Conservation (phyloP, 2,888 invertebrate species). For the Eremobia ochroleuca region DNA sequence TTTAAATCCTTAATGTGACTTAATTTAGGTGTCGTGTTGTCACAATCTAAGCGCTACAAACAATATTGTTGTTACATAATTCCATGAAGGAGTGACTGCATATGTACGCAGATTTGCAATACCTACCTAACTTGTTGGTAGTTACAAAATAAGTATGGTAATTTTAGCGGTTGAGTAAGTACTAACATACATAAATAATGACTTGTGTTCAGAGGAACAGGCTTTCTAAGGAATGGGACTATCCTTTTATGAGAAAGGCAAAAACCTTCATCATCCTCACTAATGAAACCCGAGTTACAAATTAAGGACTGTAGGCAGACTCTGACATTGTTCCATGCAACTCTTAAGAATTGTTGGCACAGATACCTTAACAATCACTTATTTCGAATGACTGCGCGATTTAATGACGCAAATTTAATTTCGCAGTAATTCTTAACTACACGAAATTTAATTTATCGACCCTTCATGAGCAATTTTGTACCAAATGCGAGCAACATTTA, state of each 20-base stretch:
- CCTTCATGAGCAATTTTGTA: slow-evolving; percentile 30
- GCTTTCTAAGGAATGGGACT: background rate
- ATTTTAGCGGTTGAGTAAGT: slow-evolving; percentile 62
- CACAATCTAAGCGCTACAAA: slow-evolving; percentile 27
- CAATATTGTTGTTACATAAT: slow-evolving; percentile 55
- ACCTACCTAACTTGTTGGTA: slow-evolving; percentile 60
- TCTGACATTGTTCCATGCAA: slow-evolving; percentile 32
- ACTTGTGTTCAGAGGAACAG: slow-evolving; percentile 15
- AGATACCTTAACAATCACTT: slow-evolving; percentile 58
- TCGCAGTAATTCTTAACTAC: slow-evolving; percentile 43
- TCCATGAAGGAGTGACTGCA: slow-evolving; percentile 58
- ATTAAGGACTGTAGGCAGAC: slow-evolving; percentile 22
- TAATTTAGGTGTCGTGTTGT: slow-evolving; percentile 34
- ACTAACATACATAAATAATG: slow-evolving; percentile 34
- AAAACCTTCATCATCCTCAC: slow-evolving; percentile 12
- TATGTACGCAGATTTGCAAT: slow-evolving; percentile 61
- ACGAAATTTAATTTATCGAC: slow-evolving; percentile 52
- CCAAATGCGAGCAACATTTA: slow-evolving; percentile 46
- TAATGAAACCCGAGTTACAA: slow-evolving; percentile 27
- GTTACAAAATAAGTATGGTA: slow-evolving; percentile 67
- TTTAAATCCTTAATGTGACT: slow-evolving; percentile 4
- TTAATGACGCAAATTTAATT: slow-evolving; percentile 56
- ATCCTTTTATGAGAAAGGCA: slow-evolving; percentile 16
- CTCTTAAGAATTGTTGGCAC: slow-evolving; percentile 35
- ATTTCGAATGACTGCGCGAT: slow-evolving; percentile 59